Evolutionary conservation across 2,113 vertebrate genomes (phyloP).

Genomic region (Vicugna pacos): DNA sequence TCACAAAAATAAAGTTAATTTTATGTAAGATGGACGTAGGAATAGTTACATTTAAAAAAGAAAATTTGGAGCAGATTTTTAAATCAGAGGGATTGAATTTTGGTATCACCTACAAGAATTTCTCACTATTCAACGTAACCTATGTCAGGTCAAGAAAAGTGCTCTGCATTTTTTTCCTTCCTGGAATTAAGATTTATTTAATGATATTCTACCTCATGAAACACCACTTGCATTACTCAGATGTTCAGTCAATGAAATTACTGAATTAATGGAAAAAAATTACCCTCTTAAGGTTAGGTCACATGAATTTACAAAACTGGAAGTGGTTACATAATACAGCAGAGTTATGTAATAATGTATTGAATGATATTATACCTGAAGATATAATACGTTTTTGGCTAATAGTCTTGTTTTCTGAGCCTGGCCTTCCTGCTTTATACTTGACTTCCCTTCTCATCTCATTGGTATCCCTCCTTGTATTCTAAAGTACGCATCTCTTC

Average conservation of each 20-base stretch:
- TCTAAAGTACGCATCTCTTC: neutral
- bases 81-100: neutral
- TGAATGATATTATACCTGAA: slow-evolving; percentile 34
- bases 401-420: neutral
- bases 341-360: slow-evolving; percentile 60
- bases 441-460: neutral
- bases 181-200: slow-evolving; percentile 73
- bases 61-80: neutral
- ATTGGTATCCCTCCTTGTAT: neutral
- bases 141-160: slow-evolving; percentile 48
- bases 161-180: slow-evolving; percentile 57
- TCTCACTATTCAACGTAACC: slow-evolving; percentile 50
- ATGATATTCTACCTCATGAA: slow-evolving; percentile 73
- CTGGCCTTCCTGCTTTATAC: neutral
- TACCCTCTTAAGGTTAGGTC: slow-evolving; percentile 71
- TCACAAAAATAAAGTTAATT: slow-evolving; percentile 2
- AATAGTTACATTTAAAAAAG: neutral
- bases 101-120: slow-evolving; percentile 39
- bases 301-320: slow-evolving; percentile 62
- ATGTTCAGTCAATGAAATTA: slow-evolving; percentile 78
- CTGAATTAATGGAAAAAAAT: slow-evolving; percentile 77
- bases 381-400: slow-evolving; percentile 31
- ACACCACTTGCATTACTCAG: slow-evolving; percentile 75
- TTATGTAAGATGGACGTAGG: neutral
- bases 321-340: slow-evolving; percentile 67